Percentiles rank a stretch among this genome's conserved stretches.
These are phyloP conservation scores for Schizaphis graminum DNA, from an alignment of 2,888 invertebrate genomes.

Conservation along the genomic window DNA sequence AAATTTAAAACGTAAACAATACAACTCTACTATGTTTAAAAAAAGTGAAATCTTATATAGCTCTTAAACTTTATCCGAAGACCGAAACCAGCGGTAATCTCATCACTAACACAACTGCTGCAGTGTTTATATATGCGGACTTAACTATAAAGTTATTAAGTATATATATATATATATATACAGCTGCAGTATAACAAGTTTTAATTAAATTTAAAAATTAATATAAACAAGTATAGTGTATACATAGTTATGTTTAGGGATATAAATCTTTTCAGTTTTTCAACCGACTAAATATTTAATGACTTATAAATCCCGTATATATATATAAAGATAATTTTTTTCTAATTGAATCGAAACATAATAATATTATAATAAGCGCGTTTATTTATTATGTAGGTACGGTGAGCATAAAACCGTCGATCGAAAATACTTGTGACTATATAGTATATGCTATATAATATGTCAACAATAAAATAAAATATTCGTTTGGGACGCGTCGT, in stretches of 20 bases:
- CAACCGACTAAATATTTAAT: constrained; percentile 23
- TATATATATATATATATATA: neutral
- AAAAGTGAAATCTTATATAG: neutral
- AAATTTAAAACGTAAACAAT: neutral
- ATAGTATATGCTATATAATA: neutral
- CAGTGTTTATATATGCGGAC: neutral
- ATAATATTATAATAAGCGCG: neutral
- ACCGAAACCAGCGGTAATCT: neutral
- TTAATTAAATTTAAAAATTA: constrained; percentile 54
- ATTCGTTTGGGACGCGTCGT: neutral
- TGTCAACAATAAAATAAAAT: neutral
- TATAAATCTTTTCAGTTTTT: neutral
- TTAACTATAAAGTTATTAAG: neutral
- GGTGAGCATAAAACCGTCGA: neutral
- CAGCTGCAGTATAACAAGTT: neutral
- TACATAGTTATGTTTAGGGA: neutral
- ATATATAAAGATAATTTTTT: neutral
- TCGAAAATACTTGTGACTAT: neutral
- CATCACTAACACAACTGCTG: neutral
- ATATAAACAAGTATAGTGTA: neutral
- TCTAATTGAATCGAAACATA: neutral
- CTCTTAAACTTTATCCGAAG: constrained; percentile 3
- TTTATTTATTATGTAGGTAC: neutral
- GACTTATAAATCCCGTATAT: constrained; percentile 8
- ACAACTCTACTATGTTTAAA: neutral